Conservation (phyloP, 2,888 invertebrate species). For the Orthosia incerta region DNA sequence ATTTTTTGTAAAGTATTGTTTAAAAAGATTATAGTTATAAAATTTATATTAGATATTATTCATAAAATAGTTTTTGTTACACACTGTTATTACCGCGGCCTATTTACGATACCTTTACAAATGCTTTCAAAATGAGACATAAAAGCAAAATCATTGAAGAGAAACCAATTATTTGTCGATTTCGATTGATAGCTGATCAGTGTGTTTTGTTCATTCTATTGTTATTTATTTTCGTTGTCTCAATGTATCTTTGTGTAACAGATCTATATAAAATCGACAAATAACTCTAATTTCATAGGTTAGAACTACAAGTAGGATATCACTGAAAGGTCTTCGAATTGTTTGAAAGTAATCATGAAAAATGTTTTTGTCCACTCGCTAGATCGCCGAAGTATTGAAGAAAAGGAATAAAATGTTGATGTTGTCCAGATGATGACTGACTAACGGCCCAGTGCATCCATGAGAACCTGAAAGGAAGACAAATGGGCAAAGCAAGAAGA, state of each 20-base stretch:
- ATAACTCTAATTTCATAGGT: not conserved
- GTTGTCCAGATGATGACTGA: slow-evolving; percentile 63
- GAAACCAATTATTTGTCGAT: slow-evolving; percentile 54
- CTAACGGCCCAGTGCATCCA: slow-evolving; percentile 56
- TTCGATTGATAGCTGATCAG: slow-evolving; percentile 47
- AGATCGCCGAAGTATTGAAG: slow-evolving; percentile 22
- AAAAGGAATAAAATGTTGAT: slow-evolving; percentile 40
- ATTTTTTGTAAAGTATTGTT: not conserved
- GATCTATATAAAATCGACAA: not conserved
- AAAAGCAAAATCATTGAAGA: slow-evolving; percentile 23
- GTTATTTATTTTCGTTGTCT: slow-evolving; percentile 29
- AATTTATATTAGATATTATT: too few species aligned
- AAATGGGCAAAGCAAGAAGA: slow-evolving; percentile 76
- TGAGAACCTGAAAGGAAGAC: slow-evolving; percentile 70
- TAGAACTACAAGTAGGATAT: not conserved
- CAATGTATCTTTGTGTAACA: slow-evolving; percentile 1
- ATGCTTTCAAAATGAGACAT: slow-evolving; percentile 15
- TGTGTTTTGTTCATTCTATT: slow-evolving; percentile 28
- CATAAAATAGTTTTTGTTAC: slow-evolving; percentile 1
- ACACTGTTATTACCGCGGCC: not conserved
- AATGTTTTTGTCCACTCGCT: not conserved
- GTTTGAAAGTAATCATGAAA: not conserved
- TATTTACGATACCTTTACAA: not conserved
- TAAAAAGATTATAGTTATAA: too few species aligned
- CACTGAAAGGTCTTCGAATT: not conserved